Evolutionary conservation across 2,113 vertebrate genomes (phyloP), one percentile per base, ranked within the genome.

Genomic region (Neotragus moschatus): DNA sequence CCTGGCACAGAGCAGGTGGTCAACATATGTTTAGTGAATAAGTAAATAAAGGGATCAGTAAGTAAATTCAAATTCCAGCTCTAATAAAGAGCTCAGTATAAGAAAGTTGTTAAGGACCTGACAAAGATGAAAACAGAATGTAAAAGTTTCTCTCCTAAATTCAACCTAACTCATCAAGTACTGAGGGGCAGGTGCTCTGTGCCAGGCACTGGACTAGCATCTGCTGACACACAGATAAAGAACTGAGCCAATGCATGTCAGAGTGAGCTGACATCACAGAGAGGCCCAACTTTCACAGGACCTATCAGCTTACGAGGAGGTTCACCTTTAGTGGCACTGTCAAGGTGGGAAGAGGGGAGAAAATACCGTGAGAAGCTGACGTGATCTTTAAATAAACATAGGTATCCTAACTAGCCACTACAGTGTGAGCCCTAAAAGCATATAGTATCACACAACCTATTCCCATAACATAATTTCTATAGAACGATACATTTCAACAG

Each of bases 121-220:
- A 47, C 43, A 94, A 88, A 43, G n/a, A 53, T 12, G 33, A 88
- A 92, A 80, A 92, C 2, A 79, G 33, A 93, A 60, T 33, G 28
- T 28, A 45, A n/a, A 92, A 23, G 11, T 43, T 84, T 94, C 75
- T 94, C 79, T 94, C 79, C 75, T 91, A 93, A 96, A 77, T 53
- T 91, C 80, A 90, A 81, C n/a, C n/a, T 47, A 87, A 91, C 49
- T 77, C 45, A 84, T 8, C 63, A 63, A 55, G 58, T 47, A 21
- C 7, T 36, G 66, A 3, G 25, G 25, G 26, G 49, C 21, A n/a
- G 15, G 28, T 89, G 26, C 55, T 70, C 80, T 47, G 81, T 23
- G 43, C 26, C 79, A 63, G 21, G n/a, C 21, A 26, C 53, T 36
- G 33, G 19, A 60, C 12, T 5, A 33, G 82, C 3, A 39, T 26